Conservation (phyloP, 2,797 vertebrate species). For the Nasua narica region DNA sequence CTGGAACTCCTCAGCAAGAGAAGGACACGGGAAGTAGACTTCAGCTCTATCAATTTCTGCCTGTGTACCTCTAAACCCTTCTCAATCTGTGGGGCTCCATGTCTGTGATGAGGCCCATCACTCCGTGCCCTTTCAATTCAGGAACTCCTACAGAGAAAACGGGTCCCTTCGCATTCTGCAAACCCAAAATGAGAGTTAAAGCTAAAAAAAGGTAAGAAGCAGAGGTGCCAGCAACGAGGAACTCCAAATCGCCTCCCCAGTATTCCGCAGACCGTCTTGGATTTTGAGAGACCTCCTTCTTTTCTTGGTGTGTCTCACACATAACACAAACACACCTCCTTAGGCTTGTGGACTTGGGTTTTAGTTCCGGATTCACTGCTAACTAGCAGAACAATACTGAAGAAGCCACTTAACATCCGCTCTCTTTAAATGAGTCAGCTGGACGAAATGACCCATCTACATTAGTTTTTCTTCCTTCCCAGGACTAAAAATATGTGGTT, state of each 20-base stretch:
- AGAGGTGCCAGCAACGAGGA: neutral
- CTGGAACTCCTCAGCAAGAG: neutral
- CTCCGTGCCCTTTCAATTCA: neutral
- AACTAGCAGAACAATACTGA: neutral
- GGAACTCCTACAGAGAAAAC: conserved; percentile 26
- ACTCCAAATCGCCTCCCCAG: neutral
- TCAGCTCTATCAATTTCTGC: neutral
- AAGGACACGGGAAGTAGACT: neutral
- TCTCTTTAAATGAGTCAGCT: conserved; percentile 49
- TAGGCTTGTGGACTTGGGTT: neutral
- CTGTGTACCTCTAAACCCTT: neutral
- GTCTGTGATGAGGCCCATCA: neutral
- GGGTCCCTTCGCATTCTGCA: neutral
- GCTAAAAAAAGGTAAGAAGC: neutral
- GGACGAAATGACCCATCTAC: neutral
- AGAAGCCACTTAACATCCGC: neutral
- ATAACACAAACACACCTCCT: neutral
- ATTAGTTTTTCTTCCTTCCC: conserved; percentile 35
- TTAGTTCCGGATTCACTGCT: neutral
- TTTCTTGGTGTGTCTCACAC: neutral
- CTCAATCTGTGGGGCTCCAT: neutral
- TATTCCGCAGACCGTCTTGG: neutral
- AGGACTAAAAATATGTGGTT: conserved; percentile 42
- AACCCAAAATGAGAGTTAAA: conserved; percentile 1
- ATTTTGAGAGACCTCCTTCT: neutral